Evolutionary conservation across 2,888 invertebrate genomes (phyloP).

Genomic region (Hecatera dysodea): DNA sequence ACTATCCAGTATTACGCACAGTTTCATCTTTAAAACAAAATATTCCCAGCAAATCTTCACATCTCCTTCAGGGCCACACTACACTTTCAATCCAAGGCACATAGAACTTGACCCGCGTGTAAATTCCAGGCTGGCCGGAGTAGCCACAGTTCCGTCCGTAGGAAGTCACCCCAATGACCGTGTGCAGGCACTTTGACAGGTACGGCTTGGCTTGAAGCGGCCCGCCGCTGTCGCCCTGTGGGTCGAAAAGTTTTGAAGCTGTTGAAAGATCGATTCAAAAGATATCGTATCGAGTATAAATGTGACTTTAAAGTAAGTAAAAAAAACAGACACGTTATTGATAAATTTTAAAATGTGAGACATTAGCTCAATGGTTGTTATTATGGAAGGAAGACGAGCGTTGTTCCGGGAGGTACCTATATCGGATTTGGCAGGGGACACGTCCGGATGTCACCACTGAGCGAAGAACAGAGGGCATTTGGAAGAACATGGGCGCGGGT

Average conservation of each 20-base stretch:
- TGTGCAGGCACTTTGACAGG: slow-evolving; percentile 85
- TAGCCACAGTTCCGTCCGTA: slow-evolving; percentile 81
- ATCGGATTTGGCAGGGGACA: too few species aligned
- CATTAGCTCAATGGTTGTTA: too few species aligned
- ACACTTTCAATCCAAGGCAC: slow-evolving; percentile 57
- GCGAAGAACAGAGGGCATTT: too few species aligned
- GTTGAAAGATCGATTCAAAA: too few species aligned
- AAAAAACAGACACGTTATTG: too few species aligned
- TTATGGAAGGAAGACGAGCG: too few species aligned
- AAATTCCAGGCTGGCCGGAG: slow-evolving; percentile 86
- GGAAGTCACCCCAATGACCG: slow-evolving; percentile 87
- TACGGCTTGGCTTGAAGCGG: slow-evolving; percentile 55
- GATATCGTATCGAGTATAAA: too few species aligned
- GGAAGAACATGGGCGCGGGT: too few species aligned
- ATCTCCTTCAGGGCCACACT: slow-evolving; percentile 45
- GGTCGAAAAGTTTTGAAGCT: background rate
- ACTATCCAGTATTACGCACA: background rate
- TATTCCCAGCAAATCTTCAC: background rate
- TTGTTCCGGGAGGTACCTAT: too few species aligned
- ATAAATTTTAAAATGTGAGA: too few species aligned
- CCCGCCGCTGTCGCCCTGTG: slow-evolving; percentile 56
- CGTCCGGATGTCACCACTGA: too few species aligned
- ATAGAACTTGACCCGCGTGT: slow-evolving; percentile 85
- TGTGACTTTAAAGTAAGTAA: too few species aligned
- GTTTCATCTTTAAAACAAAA: background rate